A percentile compares a stretch with the other conserved stretches of the same genome.
phyloP scores from a whole-genome alignment of 2,113 vertebrate genomes.

The Glaucomys volans region DNA sequence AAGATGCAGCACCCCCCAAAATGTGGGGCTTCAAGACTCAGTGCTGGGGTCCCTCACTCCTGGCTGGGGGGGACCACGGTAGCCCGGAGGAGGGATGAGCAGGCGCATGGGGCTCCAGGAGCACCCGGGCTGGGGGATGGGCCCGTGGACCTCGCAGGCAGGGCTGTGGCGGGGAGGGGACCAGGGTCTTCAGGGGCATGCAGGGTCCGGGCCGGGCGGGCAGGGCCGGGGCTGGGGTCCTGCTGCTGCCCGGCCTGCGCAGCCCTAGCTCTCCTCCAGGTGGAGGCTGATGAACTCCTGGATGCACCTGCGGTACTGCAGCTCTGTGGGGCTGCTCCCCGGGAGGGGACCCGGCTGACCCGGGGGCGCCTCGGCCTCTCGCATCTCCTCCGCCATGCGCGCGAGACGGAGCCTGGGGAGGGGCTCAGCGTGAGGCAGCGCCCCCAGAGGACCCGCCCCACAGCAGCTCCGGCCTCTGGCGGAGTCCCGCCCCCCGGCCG shows the following conservation, averaged over 20 bases:
- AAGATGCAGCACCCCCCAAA: background rate
- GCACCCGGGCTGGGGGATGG: background rate
- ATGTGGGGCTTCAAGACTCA: conserved; percentile 5
- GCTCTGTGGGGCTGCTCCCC: conserved; percentile 96
- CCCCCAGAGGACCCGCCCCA: accelerated
- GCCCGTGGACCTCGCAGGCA: background rate
- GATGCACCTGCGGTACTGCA: conserved; percentile 97
- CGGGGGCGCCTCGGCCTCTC: conserved; percentile 94
- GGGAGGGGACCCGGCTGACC: conserved; percentile 95
- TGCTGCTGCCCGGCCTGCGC: conserved; percentile 28
- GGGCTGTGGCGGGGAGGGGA: background rate
- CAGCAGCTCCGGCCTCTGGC: background rate
- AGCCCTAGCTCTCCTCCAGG: conserved; percentile 94
- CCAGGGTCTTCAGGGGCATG: conserved; percentile 38
- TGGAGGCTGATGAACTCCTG: conserved; percentile 98
- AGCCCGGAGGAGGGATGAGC: background rate
- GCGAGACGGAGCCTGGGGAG: conserved; percentile 93
- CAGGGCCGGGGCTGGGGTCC: conserved; percentile 13
- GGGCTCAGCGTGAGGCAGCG: accelerated
- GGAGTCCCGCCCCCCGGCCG: background rate
- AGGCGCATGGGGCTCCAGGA: background rate
- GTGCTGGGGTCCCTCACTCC: conserved; percentile 17
- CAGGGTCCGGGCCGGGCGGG: conserved; percentile 59
- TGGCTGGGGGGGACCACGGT: background rate
- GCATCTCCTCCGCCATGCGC: conserved; percentile 98